Conservation (phyloP, 2,888 invertebrate genomes). For the Ichneumoninae sp. region DNA sequence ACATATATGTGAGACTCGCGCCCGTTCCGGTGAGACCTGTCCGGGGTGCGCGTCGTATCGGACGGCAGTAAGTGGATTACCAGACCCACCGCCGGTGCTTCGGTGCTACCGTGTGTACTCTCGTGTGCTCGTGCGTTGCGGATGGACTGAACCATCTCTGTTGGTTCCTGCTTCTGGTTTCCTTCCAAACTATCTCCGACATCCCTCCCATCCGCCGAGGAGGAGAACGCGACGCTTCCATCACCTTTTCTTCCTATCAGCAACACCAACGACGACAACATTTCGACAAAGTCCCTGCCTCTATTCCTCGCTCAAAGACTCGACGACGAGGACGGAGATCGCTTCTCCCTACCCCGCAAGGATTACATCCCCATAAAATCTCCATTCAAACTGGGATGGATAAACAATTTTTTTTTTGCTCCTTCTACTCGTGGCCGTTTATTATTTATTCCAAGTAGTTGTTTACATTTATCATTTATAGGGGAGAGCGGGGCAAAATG, state of each 20-base stretch:
- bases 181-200: slow-evolving; percentile 11
- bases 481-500: no score
- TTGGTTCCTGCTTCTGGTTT: slow-evolving; percentile 13
- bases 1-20: slow-evolving; percentile 62
- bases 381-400: neutral
- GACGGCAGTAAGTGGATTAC: slow-evolving; percentile 77
- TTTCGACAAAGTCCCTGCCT: slow-evolving; percentile 20
- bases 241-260: slow-evolving; percentile 34
- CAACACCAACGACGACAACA: neutral
- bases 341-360: neutral
- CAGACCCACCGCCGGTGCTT: slow-evolving; percentile 46
- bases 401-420: neutral
- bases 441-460: neutral
- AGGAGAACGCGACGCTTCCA: neutral
- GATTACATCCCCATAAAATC: neutral
- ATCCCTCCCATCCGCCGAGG: neutral
- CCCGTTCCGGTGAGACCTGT: slow-evolving; percentile 64
- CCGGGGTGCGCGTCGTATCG: slow-evolving; percentile 51
- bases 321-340: neutral
- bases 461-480: neutral
- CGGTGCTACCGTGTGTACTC: slow-evolving; percentile 19
- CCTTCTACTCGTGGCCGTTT: neutral
- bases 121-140: slow-evolving; percentile 41
- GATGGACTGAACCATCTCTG: neutral
- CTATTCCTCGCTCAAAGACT: slow-evolving; percentile 19